A percentile compares a stretch with the other conserved stretches of the same genome.
Conservation (phyloP, 2,888 invertebrate species). For the Archips crataeganus region DNA sequence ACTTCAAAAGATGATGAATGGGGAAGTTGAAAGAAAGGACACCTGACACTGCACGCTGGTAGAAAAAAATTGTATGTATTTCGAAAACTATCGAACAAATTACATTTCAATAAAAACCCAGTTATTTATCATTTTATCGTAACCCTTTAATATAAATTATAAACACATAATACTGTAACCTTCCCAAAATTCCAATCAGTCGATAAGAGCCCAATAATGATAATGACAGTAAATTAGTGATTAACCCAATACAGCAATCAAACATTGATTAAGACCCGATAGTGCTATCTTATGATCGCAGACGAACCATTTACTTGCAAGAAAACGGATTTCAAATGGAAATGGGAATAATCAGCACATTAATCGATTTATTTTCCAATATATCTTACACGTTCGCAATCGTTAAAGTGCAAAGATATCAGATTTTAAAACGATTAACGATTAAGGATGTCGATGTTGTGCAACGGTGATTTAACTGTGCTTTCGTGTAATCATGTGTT, state of each 20-base stretch:
- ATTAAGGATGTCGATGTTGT: neutral
- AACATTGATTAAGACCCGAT: conserved; percentile 31
- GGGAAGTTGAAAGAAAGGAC: no score
- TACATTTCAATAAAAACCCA: neutral
- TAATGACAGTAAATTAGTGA: conserved; percentile 28
- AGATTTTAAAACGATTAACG: neutral
- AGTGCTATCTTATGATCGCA: conserved; percentile 14
- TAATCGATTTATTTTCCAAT: neutral
- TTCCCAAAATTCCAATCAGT: conserved; percentile 24
- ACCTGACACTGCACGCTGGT: no score
- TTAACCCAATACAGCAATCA: conserved; percentile 37
- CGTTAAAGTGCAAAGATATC: neutral
- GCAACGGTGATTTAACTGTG: neutral
- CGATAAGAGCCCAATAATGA: conserved; percentile 38
- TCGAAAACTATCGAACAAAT: neutral
- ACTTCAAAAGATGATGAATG: no score
- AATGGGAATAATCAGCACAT: conserved; percentile 11
- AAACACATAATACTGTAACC: conserved; percentile 4
- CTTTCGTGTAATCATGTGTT: no score
- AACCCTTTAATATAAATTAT: neutral
- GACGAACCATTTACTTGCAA: conserved; percentile 7
- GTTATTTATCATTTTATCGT: conserved; percentile 1
- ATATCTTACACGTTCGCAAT: neutral
- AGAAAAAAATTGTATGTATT: no score
- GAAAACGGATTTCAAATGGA: neutral